Evolutionary conservation across 2,113 vertebrate species (phyloP), one percentile per base, ranked within the genome.

Genomic region (Petaurus breviceps): DNA sequence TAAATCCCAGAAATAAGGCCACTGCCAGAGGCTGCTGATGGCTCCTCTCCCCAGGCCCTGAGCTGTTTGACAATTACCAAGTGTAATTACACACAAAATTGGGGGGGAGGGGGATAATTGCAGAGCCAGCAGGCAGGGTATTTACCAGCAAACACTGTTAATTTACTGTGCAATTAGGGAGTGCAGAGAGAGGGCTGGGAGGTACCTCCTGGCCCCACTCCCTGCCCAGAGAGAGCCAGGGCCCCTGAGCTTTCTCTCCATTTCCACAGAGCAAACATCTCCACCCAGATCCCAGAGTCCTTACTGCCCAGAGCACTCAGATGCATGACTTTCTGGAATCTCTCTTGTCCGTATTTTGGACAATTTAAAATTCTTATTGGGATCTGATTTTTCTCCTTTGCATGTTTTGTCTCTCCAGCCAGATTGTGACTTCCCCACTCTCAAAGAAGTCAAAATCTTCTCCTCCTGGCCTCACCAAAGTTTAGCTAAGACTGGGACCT

Each of bases 131-230:
- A 43, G n/a, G 68, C 90, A 28, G 90, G 90, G 47, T 51, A 90
- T 90, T 90, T 90, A 90, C 90, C 47, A 14, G 47, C 90, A 50
- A 90, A 90, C 90, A 90, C 90, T 90, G 50, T 90, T 90, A 90
- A 90, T 90, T 90, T 90, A 90, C 90, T 51, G 49, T 90, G 90
- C 90, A 90, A 50, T 90, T 90, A 90, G 90, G 49, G 90, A 51
- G 47, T 12, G 26, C 3, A 14, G 8, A 50, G 46, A 50, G 43
- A 51, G 26, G 47, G 19, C 26, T 28, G 68, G 90, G 47, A 50
- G 90, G 46, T 47, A 31, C 90, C 28, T 47, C 90, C 90, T 90
- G 49, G 90, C 90, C 90, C n/a, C 90, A 0, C 26, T 90, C 49
- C 90, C 90, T 28, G 3, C 46, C 46, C 68, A 19, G 37, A 84